These are phyloP conservation scores for Leucoma salicis DNA, from an alignment of 2,888 invertebrate genomes.

Conservation along the genomic window DNA sequence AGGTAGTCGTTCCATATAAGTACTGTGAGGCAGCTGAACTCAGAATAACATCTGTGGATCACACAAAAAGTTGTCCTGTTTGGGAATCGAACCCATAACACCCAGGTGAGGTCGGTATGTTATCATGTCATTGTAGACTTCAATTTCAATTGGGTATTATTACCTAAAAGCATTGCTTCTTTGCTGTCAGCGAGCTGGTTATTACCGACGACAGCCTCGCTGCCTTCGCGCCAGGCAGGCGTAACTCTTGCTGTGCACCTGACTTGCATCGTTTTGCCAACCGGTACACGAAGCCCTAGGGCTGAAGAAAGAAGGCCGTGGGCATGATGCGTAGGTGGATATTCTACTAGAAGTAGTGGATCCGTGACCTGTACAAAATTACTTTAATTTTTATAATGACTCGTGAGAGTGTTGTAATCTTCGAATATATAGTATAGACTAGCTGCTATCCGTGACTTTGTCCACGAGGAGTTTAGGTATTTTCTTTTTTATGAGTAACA, in stretches of 20 bases:
- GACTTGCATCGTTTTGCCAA: slow-evolving; percentile 70
- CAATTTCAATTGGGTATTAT: slow-evolving; percentile 9
- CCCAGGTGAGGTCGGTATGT: too few species aligned
- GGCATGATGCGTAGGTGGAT: slow-evolving; percentile 65
- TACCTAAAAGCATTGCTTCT: slow-evolving; percentile 74
- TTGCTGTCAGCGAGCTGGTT: slow-evolving; percentile 73
- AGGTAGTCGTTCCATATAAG: too few species aligned
- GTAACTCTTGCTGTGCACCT: slow-evolving; percentile 71
- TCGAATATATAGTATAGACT: too few species aligned
- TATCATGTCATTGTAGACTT: too few species aligned
- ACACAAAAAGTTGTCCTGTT: too few species aligned
- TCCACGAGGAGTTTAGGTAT: too few species aligned
- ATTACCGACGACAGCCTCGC: slow-evolving; percentile 73
- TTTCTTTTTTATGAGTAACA: too few species aligned
- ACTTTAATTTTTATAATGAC: not conserved
- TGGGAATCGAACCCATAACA: too few species aligned
- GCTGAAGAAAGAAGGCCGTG: slow-evolving; percentile 71
- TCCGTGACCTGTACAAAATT: slow-evolving; percentile 57
- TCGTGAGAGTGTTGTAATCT: too few species aligned
- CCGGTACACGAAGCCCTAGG: slow-evolving; percentile 66
- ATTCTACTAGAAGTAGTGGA: slow-evolving; percentile 62
- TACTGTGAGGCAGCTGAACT: too few species aligned
- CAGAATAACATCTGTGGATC: too few species aligned
- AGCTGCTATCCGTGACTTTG: too few species aligned
- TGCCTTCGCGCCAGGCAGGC: slow-evolving; percentile 73